phyloP scores from a whole-genome alignment of 2,888 invertebrate genomes.

The Ochropacha duplaris region DNA sequence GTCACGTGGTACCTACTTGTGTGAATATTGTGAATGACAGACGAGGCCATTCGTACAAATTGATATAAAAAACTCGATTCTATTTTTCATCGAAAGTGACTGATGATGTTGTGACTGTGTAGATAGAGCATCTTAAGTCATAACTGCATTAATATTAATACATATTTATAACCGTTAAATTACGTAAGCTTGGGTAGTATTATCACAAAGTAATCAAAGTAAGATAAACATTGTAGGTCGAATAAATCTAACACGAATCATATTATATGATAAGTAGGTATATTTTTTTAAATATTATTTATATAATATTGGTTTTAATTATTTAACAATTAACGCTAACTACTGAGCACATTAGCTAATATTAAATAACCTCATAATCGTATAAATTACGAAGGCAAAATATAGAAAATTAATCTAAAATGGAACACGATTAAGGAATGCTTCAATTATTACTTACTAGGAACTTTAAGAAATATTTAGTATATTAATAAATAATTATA shows the following conservation, averaged over 20 bases:
- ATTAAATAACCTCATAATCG: constrained; percentile 37
- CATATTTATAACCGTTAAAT: neutral
- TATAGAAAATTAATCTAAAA: constrained; percentile 22
- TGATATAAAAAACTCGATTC: too few species aligned
- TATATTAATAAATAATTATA: neutral
- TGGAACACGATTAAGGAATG: constrained; percentile 22
- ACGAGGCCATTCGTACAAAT: too few species aligned
- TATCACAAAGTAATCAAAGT: neutral
- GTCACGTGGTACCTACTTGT: too few species aligned
- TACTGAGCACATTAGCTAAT: constrained; percentile 4
- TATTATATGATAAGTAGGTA: too few species aligned
- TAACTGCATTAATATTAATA: too few species aligned
- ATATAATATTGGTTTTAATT: too few species aligned
- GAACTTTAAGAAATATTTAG: neutral
- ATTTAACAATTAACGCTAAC: neutral
- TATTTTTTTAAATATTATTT: too few species aligned
- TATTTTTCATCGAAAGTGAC: too few species aligned
- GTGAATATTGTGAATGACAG: too few species aligned
- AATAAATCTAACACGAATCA: too few species aligned
- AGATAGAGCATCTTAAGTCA: too few species aligned
- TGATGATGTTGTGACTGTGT: too few species aligned
- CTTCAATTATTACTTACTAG: neutral
- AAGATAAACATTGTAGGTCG: neutral
- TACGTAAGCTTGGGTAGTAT: neutral
- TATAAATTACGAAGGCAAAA: constrained; percentile 45